A percentile compares a stretch with the other conserved stretches of the same genome.
Evolutionary conservation across 1,140 invertebrate species (phyloP).

Genomic region (Caenorhabditis brenneri): DNA sequence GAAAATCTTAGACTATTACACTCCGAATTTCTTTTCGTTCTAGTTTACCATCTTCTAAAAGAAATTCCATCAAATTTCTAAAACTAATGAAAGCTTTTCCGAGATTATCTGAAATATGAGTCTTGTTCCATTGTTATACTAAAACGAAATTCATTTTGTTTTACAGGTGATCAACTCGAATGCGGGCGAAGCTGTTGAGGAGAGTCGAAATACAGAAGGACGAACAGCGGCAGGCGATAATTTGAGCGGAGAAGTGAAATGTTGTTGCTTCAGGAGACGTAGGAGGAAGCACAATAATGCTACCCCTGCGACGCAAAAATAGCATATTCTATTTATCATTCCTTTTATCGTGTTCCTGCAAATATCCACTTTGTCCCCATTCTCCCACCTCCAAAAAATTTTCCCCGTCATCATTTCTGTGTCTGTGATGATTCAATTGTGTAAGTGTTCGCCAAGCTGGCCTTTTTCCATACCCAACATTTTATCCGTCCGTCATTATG

Average conservation of each 20-base stretch:
- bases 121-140: no score
- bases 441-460: neutral
- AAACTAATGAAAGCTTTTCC: no score
- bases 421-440: constrained; percentile 28
- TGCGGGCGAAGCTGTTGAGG: constrained; percentile 66
- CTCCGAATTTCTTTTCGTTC: no score
- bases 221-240: constrained; percentile 58
- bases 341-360: neutral
- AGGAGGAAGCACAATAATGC: constrained; percentile 41
- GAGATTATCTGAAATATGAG: no score
- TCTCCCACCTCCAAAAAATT: neutral
- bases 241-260: constrained; percentile 63
- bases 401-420: constrained; percentile 38
- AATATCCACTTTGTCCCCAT: neutral
- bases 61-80: no score
- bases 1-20: no score
- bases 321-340: neutral
- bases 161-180: constrained; percentile 68
- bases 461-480: neutral
- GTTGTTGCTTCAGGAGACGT: constrained; percentile 68
- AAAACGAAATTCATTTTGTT: neutral
- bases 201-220: constrained; percentile 43
- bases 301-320: constrained; percentile 6
- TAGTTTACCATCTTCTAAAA: no score
- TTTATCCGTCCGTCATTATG: neutral